Base-by-base conservation (phyloP, 2,113 vertebrate genomes). In the Gobiocypris rarus region DNA sequence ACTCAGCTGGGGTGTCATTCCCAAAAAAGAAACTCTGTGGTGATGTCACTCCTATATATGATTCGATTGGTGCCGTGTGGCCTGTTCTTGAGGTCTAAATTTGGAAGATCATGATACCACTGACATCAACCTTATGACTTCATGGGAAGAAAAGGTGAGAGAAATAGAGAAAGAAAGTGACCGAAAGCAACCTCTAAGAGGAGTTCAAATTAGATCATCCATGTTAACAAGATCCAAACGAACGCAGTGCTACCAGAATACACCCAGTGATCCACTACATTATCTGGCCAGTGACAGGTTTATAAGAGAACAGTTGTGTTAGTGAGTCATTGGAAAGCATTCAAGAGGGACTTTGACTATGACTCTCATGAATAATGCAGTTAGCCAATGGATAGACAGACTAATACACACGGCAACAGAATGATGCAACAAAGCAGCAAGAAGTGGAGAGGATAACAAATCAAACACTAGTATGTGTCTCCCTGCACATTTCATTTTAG, bases 401-500 rank as follows among this genome's bases (percentile, higher is more conserved):
- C 65, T 58, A 83, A 69, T 28, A 22, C 50, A 58, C 41, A 48
- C 24, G 17, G 26, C 34, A 67, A 58, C 52, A 13, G 28, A 71
- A 38, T 83, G 84, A 88, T 83, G 87, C 84, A 88, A 83, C 48
- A 61, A 22, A 75, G 31, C 28, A 75, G 83, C 48, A 85, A 82
- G 38, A 22, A 22, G 17, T 52, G 34, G 6, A 56, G n/a, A 69
- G 59, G 22, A 52, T 67, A 52, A 67, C 41, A 75, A 41, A 86
- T 82, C 50, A 82, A 45, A 26, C 9, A 59, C 63, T 41, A 31
- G 38, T 45, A 45, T 26, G 38, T 41, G 61, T 24, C 78, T 43
- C 54, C 28, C 65, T 84, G 7, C 48, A 58, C 50, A 75, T 15
- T 24, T 38, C 0, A 4, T 52, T 52, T 75, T 34, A 75, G 52